Conservation (phyloP, 2,888 invertebrate species). For the Torymus tubicola region DNA sequence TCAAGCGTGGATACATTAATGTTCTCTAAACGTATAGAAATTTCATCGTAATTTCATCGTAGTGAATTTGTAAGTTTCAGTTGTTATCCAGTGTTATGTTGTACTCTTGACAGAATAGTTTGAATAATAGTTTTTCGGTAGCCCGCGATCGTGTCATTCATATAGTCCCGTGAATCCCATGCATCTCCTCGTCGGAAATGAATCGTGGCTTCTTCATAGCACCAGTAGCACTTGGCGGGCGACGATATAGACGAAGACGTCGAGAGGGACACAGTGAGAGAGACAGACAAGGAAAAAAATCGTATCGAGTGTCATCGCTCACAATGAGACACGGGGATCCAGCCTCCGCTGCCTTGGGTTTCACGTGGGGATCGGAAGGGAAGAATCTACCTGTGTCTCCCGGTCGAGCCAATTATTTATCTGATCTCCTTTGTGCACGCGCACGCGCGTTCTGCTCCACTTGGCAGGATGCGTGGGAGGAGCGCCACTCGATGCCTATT, state of each 20-base stretch:
- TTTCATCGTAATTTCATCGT: too few relatives aligned
- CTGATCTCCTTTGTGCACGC: conserved; percentile 70
- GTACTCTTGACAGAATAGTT: not conserved
- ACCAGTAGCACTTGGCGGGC: conserved; percentile 59
- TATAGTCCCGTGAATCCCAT: too few relatives aligned
- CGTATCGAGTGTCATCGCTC: conserved; percentile 72
- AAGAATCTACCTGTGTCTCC: conserved; percentile 69
- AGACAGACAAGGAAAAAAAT: conserved; percentile 54
- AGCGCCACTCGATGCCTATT: conserved; percentile 72
- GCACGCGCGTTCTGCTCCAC: conserved; percentile 61
- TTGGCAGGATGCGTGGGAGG: conserved; percentile 76
- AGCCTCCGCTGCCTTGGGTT: conserved; percentile 66
- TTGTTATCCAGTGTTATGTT: not conserved
- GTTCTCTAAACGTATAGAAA: too few relatives aligned
- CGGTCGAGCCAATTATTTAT: conserved; percentile 75
- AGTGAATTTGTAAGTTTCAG: too few relatives aligned
- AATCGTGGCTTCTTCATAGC: conserved; percentile 42
- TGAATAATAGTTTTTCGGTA: not conserved
- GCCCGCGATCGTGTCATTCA: not conserved
- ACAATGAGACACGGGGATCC: conserved; percentile 59
- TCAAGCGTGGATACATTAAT: too few relatives aligned
- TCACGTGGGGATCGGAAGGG: conserved; percentile 69
- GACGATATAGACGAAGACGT: conserved; percentile 15
- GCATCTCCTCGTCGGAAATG: conserved; percentile 26
- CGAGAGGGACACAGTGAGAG: conserved; percentile 1